Evolutionary conservation across 1,140 invertebrate genomes (phyloP), one percentile per base, ranked within the genome.

Genomic region (Saxidomus purpurata): DNA sequence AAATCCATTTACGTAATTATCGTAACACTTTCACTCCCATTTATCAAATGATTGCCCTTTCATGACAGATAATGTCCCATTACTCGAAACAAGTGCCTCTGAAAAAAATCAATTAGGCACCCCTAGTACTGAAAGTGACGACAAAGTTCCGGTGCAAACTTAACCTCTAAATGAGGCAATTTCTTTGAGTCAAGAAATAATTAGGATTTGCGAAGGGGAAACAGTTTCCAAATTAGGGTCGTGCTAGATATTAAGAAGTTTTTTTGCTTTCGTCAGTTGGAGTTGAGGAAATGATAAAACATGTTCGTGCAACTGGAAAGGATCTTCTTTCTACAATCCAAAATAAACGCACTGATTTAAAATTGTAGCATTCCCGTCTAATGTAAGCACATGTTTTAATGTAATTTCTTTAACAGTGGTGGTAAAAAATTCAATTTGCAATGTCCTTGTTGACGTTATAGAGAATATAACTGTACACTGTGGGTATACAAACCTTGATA

Each of bases 1-100:
- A 79, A n/a, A 79, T 79, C 76, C 76, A 79, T 79, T 79, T 79
- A 79, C 25, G 40, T 79, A 79, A 79, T 79, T 34, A 79, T 79
- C 47, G 76, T 79, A 79, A 79, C 76, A 79, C 76, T 55, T 38
- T 36, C 15, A 31, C 47, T 55, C 76, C 43, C 47, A 79, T 79
- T 55, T 36, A 79, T 79, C 76, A 79, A 47, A 34, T 79, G 43
- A 79, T 79, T 79, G 49, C 47, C 76, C 76, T 36, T 79, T 34
- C 47, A 36, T 79, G 76, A 55, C 76, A 55, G 47, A 22, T 19
- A 47, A 79, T 52, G 47, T 55, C 49, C 31, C 47, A 49, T 79
- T 55, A 79, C 76, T 55, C 13, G 43, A 55, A 71, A 79, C 76
- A 79, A 79, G 76, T 79, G 76, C 43, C 19, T 31, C 49, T 52